These are phyloP conservation scores for Phylloscopus trochiloides DNA, from an alignment of 2,113 vertebrate species.

Conservation along the genomic window DNA sequence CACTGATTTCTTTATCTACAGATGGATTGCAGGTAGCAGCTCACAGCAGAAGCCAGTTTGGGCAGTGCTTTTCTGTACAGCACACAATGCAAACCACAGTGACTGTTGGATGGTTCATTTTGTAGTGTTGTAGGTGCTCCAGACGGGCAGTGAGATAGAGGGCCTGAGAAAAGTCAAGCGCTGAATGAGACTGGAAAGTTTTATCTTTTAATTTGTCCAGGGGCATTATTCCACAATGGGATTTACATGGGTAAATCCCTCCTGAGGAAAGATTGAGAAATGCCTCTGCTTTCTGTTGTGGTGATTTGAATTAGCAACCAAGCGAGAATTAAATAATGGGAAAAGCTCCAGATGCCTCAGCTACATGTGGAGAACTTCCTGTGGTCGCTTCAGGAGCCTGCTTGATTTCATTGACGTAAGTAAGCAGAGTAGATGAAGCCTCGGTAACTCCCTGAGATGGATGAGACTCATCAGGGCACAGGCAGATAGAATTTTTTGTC, in stretches of 20 bases:
- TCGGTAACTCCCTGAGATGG: conserved; percentile 17
- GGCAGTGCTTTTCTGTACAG: neutral
- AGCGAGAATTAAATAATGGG: conserved; percentile 2
- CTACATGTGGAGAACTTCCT: conserved; percentile 20
- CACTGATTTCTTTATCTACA: conserved; percentile 4
- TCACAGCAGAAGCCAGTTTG: neutral
- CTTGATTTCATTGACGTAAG: conserved; percentile 38
- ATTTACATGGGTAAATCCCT: conserved; percentile 26
- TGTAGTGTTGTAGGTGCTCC: neutral
- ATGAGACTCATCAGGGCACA: neutral
- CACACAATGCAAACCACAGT: neutral
- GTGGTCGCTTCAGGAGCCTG: conserved; percentile 25
- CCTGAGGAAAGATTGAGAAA: conserved; percentile 38
- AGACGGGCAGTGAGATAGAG: neutral
- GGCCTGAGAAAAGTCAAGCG: neutral
- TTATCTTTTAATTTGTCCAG: neutral
- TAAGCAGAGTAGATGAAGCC: neutral
- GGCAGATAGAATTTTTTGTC: conserved; percentile 35
- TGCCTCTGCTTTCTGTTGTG: conserved; percentile 37
- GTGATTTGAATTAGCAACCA: conserved; percentile 43
- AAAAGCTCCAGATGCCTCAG: conserved; percentile 48
- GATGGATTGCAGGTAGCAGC: neutral
- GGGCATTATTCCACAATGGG: neutral
- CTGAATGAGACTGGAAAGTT: neutral
- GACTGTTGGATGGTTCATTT: neutral